Conservation (phyloP, 2,113 vertebrate species). For the Mobula hypostoma region DNA sequence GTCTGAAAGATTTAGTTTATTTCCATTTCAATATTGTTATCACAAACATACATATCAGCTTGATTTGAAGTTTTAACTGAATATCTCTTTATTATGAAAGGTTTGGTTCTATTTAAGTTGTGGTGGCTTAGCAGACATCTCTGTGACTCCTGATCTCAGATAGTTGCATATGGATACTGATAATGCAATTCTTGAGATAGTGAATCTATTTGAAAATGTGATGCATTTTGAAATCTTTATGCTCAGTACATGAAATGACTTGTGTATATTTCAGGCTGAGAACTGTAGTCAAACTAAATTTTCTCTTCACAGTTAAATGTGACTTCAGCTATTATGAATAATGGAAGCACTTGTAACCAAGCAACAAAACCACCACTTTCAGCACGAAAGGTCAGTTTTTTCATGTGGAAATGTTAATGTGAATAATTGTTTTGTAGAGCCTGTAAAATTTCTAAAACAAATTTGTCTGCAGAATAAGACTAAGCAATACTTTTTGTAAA, state of each 20-base stretch:
- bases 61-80: no score
- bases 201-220: not conserved
- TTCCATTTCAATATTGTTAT: no score
- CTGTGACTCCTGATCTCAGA: not conserved
- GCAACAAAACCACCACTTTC: not conserved
- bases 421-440: not conserved
- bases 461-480: not conserved
- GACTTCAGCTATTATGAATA: not conserved
- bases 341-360: not conserved
- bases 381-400: not conserved
- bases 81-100: no score
- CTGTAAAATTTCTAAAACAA: not conserved
- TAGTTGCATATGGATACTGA: not conserved
- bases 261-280: not conserved
- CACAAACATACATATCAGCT: no score
- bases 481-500: no score
- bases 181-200: not conserved
- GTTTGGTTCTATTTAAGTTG: not conserved
- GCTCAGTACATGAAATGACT: not conserved
- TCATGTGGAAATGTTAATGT: not conserved
- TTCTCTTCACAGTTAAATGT: conserved; percentile 3
- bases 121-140: not conserved
- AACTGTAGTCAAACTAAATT: not conserved
- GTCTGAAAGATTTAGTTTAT: no score
- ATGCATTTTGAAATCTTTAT: not conserved